Percentiles rank a stretch among this genome's conserved stretches.
Evolutionary conservation across 2,797 vertebrate species (phyloP).

Genomic region (Aratinga solstitialis): DNA sequence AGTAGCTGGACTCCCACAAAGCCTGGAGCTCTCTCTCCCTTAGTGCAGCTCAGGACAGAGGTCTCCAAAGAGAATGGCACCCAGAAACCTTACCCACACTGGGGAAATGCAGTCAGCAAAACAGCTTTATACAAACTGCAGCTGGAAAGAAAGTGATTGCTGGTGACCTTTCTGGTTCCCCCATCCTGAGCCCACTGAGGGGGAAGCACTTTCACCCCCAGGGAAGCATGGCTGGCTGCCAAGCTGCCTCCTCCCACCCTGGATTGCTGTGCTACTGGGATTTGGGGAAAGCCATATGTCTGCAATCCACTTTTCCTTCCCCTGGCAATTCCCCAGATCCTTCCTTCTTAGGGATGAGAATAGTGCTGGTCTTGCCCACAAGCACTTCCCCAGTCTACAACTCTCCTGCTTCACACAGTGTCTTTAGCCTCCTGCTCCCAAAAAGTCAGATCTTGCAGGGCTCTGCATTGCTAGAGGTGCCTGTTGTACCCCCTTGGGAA

Average conservation of each 20-base stretch:
- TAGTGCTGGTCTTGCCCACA: not conserved
- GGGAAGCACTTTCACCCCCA: accelerated
- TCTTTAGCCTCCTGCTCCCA: too few relatives aligned
- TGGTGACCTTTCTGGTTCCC: not conserved
- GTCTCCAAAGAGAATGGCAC: not conserved
- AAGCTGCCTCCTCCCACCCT: not conserved
- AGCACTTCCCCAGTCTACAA: not conserved
- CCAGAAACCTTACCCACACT: not conserved
- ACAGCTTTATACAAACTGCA: not conserved
- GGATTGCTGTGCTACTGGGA: not conserved
- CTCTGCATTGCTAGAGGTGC: not conserved
- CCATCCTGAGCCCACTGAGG: not conserved
- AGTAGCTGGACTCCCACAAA: not conserved
- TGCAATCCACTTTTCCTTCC: not conserved
- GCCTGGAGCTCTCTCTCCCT: not conserved
- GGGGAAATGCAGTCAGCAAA: not conserved
- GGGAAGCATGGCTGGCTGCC: not conserved
- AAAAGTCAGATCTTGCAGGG: not conserved
- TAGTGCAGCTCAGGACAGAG: not conserved
- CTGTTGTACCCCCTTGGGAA: not conserved
- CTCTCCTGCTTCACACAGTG: accelerated
- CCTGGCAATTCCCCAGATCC: not conserved
- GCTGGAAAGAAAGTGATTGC: not conserved
- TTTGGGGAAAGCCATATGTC: not conserved
- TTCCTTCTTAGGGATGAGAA: not conserved